Evolutionary conservation across 2,113 vertebrate genomes (phyloP).

Genomic region (Scatophagus argus): DNA sequence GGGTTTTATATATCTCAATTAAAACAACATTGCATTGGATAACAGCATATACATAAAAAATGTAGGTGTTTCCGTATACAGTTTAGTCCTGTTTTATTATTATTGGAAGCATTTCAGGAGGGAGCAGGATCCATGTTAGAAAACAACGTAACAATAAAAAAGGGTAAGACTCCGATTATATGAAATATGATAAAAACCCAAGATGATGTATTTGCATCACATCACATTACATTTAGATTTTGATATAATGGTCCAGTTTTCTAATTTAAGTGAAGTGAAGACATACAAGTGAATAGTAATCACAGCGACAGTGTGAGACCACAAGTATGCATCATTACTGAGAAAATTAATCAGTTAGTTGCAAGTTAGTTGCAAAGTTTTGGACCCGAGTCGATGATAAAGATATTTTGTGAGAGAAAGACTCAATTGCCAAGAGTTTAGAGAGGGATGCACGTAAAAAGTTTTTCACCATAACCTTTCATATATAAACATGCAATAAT

Average conservation of each 20-base stretch:
- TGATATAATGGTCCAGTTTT: background rate
- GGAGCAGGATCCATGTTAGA: background rate
- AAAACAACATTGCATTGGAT: background rate
- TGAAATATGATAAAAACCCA: background rate
- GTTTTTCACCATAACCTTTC: too few species aligned
- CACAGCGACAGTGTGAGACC: background rate
- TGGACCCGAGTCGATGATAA: background rate
- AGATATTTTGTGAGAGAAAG: background rate
- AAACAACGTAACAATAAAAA: too few species aligned
- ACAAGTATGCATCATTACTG: background rate
- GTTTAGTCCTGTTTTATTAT: background rate
- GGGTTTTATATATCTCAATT: constrained; percentile 14
- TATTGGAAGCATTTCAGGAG: background rate
- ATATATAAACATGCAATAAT: too few species aligned
- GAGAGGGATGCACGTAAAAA: background rate
- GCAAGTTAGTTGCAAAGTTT: too few species aligned
- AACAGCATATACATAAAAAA: background rate
- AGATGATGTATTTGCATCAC: too few species aligned
- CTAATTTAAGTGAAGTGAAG: background rate
- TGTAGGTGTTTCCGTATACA: too few species aligned
- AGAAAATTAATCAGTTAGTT: background rate
- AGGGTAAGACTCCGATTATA: too few species aligned
- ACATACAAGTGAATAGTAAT: background rate
- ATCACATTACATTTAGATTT: background rate
- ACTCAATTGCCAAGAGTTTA: background rate